These are phyloP conservation scores for Harmothoe impar DNA, from an alignment of 2,888 invertebrate genomes.

Conservation along the genomic window DNA sequence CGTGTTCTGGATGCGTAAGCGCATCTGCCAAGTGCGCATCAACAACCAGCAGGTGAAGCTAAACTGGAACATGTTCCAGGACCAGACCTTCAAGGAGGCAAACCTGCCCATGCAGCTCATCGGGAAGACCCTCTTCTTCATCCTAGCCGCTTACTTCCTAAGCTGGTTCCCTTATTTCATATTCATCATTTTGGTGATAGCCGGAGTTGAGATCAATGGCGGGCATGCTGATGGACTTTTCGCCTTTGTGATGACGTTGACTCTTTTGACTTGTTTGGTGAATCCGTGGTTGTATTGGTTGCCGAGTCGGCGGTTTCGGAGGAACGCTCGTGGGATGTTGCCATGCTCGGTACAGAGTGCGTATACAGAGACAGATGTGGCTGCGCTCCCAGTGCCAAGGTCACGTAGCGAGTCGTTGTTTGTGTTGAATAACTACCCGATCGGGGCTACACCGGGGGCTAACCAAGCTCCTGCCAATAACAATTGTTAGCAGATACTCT, in stretches of 20 bases:
- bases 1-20: slow-evolving; percentile 35
- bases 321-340: background rate
- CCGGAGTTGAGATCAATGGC: background rate
- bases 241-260: background rate
- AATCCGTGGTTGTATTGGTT: slow-evolving; percentile 55
- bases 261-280: background rate
- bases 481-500: background rate
- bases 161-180: slow-evolving; percentile 51
- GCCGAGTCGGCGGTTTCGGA: slow-evolving; percentile 22
- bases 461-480: no score
- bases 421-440: slow-evolving; percentile 47
- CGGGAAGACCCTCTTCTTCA: slow-evolving; percentile 4
- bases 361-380: slow-evolving; percentile 17
- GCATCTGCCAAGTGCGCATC: slow-evolving; percentile 36
- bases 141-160: background rate
- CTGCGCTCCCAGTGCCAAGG: background rate
- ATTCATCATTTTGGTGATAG: background rate
- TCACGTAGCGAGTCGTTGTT: slow-evolving; percentile 49
- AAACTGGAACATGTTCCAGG: slow-evolving; percentile 12
- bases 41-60: slow-evolving; percentile 54
- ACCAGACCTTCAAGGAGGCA: slow-evolving; percentile 47
- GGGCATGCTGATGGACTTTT: background rate
- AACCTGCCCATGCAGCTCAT: slow-evolving; percentile 54
- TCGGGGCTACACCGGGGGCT: background rate
- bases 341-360: background rate